phyloP scores from a whole-genome alignment of 2,888 invertebrate genomes.

The Acleris literana region DNA sequence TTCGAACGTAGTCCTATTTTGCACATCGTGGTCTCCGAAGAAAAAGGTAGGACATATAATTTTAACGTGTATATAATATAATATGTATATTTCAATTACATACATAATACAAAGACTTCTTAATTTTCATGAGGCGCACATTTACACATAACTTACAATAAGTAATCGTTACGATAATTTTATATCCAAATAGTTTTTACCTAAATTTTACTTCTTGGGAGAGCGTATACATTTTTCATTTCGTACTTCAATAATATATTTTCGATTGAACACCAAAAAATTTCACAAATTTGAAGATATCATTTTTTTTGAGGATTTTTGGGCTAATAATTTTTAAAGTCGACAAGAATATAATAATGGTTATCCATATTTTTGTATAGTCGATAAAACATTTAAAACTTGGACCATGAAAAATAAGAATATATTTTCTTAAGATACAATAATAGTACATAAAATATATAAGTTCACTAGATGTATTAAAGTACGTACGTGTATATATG shows the following conservation, averaged over 20 bases:
- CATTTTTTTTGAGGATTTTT: conserved; percentile 74
- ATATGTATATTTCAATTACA: conserved; percentile 82
- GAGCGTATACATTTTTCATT: conserved; percentile 81
- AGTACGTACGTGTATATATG: conserved; percentile 74
- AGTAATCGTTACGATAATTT: conserved; percentile 77
- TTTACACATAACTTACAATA: conserved; percentile 78
- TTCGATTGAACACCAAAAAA: conserved; percentile 82
- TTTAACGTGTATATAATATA: conserved; percentile 80
- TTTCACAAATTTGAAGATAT: conserved; percentile 81
- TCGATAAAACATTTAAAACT: conserved; percentile 84
- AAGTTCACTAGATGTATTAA: conserved; percentile 80
- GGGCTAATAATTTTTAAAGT: conserved; percentile 79
- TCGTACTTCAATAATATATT: conserved; percentile 76
- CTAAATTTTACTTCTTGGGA: conserved; percentile 76
- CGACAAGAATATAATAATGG: conserved; percentile 82
- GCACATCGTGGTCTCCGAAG: conserved; percentile 76
- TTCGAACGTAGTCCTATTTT: conserved; percentile 62
- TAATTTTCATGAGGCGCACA: conserved; percentile 81
- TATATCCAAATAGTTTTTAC: conserved; percentile 81
- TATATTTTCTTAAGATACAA: conserved; percentile 83
- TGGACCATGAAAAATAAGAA: conserved; percentile 84
- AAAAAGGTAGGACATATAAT: conserved; percentile 76
- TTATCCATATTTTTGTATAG: conserved; percentile 83
- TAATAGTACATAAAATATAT: conserved; percentile 84
- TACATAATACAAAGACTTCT: conserved; percentile 82